Base-by-base conservation (phyloP, 2,888 invertebrate genomes). In the Thalpophila matura region DNA sequence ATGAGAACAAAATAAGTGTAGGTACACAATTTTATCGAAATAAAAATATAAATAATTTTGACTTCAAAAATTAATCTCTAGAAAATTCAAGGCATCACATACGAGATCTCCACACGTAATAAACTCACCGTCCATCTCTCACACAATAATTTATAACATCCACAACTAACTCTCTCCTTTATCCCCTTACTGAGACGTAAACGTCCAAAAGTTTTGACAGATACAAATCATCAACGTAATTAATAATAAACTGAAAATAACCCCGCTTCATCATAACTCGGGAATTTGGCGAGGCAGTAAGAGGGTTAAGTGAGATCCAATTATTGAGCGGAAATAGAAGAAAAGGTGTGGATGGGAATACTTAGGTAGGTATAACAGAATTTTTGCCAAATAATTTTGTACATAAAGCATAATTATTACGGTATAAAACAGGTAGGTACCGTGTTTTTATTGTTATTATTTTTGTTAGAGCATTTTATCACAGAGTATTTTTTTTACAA, bases 191-290 rank as follows among this genome's bases (percentile, higher is more conserved):
- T 46, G 42, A 78, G 75, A 75, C 40, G 54, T 64, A 49, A 57
- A 70, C 33, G 65, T 67, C 69, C 31, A 72, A 75, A 79, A 71
- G 56, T 73, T 75, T 70, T 76, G 84, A 79, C 82, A 72, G 55
- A 51, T 53, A 82, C 80, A 79, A 82, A 81, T 84, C 70, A 77
- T 74, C 65, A 29, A 24, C 4, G 35, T 74, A 77, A 84, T 79
- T 81, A 81, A 80, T 81, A 73, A 73, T 47, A 68, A 45, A 18
- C 61, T 66, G 51, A 22, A 77, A 75, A 81, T 79, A 77, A 69
- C 69, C 63, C 56, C 59, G 65, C 59, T 64, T 67, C 51, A 73
- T 71, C 74, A 73, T 77, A 47, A 59, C 56, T 56, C 29, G 24
- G 54, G 79, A 57, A 66, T 71, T 71, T 70, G 18, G 68, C 58